A percentile compares a stretch with the other conserved stretches of the same genome.
These are phyloP conservation scores for Eidolon dupreanum DNA, from an alignment of 2,797 vertebrate genomes.

Conservation along the genomic window DNA sequence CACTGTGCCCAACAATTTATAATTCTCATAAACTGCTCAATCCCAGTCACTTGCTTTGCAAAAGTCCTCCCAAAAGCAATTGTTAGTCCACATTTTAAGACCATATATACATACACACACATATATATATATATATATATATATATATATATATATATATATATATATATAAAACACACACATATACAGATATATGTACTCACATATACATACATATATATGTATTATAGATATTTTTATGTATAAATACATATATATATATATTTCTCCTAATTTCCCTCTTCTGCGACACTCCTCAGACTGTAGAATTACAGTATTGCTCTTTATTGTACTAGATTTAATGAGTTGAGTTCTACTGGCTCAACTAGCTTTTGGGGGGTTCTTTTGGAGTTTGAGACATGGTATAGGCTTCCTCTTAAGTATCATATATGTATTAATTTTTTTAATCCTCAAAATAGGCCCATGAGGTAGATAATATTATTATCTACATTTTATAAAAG, in stretches of 20 bases:
- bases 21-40: not conserved
- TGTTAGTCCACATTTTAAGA: not conserved
- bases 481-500: not conserved
- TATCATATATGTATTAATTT: not conserved
- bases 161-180: not conserved
- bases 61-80: not conserved
- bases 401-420: not conserved
- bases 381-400: not conserved
- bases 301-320: not conserved
- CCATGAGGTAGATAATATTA: not conserved
- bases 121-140: not conserved
- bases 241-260: not conserved
- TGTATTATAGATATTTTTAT: not conserved
- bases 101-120: not conserved
- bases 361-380: not conserved
- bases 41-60: not conserved
- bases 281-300: not conserved
- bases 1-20: not conserved
- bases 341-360: not conserved
- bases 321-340: not conserved
- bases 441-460: not conserved
- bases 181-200: not conserved
- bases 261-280: not conserved
- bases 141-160: not conserved
- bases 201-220: not conserved